Evolutionary conservation across 1,140 invertebrate genomes (phyloP), one percentile per base, ranked within the genome.

Genomic region (Drosophila biarmipes): DNA sequence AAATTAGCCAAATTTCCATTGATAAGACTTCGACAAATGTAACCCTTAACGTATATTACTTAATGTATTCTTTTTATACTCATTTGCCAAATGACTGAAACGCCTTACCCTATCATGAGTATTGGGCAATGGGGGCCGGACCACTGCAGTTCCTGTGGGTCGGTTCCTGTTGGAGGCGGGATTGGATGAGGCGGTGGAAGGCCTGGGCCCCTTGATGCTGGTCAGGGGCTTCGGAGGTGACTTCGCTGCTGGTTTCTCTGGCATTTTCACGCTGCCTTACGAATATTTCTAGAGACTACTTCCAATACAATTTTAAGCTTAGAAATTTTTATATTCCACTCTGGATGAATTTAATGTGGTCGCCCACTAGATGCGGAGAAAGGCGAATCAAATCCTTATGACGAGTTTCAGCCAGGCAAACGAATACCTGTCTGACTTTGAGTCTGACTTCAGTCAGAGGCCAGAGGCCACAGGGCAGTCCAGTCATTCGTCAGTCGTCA

Each of bases 401-500:
- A 54, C 34, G 38, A 14, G 38, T 63, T 35, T 51, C 31, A 48
- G 48, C 45, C 42, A 74, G 42, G 56, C 37, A 63, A 31, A 17
- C 24, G 54, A 59, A 52, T 52, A 51, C 54, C 31, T 49, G 74
- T 38, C 51, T 46, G 53, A 43, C 67, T 53, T 34, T 34, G 12
- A 76, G 62, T 56, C 57, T 68, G 57, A 78, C 52, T 46, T 42
- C 52, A 56, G 15, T 55, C 57, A 46, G 46, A 51, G 59, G 42
- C 48, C 57, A 46, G 46, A 51, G 59, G 42, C 48, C 54, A 58
- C 12, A 27, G 52, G 75, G n/a, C 58, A 62, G 76, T 61, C 59
- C 24, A 75, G 31, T 63, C 80, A 76, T 59, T 48, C 72, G 73
- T 64, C 78, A 87, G 73, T 74, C 84, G 63, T 80, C 51, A 72